A percentile compares a stretch with the other conserved stretches of the same genome.
Conservation (phyloP, 1,140 invertebrate genomes). For the Chironomus striatipennis region DNA sequence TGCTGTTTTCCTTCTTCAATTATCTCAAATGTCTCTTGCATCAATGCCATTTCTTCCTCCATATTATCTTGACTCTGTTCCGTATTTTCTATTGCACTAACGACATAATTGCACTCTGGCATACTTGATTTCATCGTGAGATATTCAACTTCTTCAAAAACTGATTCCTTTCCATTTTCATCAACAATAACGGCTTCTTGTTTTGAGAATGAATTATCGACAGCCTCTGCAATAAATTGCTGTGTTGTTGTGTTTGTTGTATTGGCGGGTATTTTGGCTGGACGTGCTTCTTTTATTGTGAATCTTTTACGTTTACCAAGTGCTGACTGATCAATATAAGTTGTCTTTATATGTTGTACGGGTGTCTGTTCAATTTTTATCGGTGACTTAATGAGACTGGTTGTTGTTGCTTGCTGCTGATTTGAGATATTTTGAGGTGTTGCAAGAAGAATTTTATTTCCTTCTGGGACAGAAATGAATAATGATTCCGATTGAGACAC, state of each 20-base stretch:
- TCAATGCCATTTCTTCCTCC: constrained; percentile 1
- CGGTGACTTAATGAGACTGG: constrained; percentile 25
- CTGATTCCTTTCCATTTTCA: constrained; percentile 20
- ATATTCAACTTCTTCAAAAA: constrained; percentile 19
- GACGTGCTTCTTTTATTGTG: background rate
- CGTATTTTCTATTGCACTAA: constrained; percentile 16
- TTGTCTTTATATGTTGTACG: constrained; percentile 16
- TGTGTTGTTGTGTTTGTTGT: background rate
- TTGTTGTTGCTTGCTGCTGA: constrained; percentile 4
- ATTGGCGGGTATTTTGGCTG: constrained; percentile 14
- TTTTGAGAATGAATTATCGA: background rate
- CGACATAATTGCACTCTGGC: constrained; percentile 9
- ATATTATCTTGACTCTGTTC: constrained; percentile 19
- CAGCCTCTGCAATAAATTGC: constrained; percentile 10
- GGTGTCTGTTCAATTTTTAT: background rate
- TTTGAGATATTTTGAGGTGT: constrained; percentile 25
- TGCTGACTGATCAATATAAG: background rate
- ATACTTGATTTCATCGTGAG: constrained; percentile 5
- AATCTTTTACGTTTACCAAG: constrained; percentile 18
- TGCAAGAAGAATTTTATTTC: background rate
- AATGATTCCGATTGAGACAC: constrained; percentile 39
- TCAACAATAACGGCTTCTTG: background rate
- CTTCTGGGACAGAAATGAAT: background rate
- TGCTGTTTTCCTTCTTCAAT: constrained; percentile 22
- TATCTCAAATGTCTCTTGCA: constrained; percentile 11